Evolutionary conservation across 2,888 invertebrate genomes (phyloP).

Genomic region (Campaea margaritaria): DNA sequence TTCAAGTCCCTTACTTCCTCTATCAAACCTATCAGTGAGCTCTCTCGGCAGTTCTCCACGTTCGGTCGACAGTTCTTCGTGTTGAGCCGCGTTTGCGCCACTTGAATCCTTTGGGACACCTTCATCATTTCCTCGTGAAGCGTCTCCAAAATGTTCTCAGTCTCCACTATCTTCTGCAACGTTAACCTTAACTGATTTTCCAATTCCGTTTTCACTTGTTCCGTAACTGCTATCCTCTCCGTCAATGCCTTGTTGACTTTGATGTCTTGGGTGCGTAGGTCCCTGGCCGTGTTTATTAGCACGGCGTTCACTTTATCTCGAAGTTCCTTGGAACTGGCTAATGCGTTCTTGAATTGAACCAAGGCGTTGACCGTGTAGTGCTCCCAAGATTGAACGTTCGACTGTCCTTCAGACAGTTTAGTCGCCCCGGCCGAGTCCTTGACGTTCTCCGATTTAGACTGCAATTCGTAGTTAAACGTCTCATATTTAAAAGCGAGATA

Average conservation of each 20-base stretch:
- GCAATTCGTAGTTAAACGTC: slow-evolving; percentile 87
- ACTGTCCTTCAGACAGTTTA: slow-evolving; percentile 92
- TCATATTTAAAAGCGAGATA: slow-evolving; percentile 92
- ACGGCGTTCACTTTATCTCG: slow-evolving; percentile 89
- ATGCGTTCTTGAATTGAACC: slow-evolving; percentile 89
- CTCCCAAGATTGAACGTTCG: slow-evolving; percentile 93
- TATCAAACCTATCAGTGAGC: slow-evolving; percentile 70
- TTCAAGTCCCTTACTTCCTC: slow-evolving; percentile 78
- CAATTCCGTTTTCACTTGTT: slow-evolving; percentile 89
- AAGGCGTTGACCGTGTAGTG: slow-evolving; percentile 91
- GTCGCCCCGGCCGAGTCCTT: slow-evolving; percentile 93
- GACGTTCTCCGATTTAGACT: slow-evolving; percentile 88
- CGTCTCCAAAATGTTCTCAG: slow-evolving; percentile 73
- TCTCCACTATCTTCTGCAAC: slow-evolving; percentile 72
- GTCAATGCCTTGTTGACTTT: slow-evolving; percentile 90
- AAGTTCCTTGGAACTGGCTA: slow-evolving; percentile 89
- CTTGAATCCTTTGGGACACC: slow-evolving; percentile 74
- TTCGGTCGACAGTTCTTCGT: slow-evolving; percentile 72
- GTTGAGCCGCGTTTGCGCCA: slow-evolving; percentile 77
- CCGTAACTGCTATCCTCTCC: slow-evolving; percentile 89
- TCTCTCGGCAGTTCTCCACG: slow-evolving; percentile 78
- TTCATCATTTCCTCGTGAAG: slow-evolving; percentile 75
- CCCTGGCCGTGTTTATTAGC: slow-evolving; percentile 90
- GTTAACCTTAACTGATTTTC: slow-evolving; percentile 88
- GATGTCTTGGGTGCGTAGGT: slow-evolving; percentile 92